Evolutionary conservation across 2,113 vertebrate genomes (phyloP).

Genomic region (Camelus dromedarius): DNA sequence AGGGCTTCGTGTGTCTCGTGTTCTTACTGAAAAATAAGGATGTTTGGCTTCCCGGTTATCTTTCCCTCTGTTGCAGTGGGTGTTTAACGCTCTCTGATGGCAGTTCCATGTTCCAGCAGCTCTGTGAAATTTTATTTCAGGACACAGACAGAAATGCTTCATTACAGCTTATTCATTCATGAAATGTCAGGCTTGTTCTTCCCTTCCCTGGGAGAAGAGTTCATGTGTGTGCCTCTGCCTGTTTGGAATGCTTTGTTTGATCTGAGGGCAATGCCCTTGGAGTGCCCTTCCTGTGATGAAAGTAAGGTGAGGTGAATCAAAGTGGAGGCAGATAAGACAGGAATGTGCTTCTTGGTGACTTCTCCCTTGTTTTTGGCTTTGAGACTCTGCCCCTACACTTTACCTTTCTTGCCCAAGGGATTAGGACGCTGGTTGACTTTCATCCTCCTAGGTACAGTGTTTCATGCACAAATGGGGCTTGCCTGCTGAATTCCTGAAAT

Average conservation of each 20-base stretch:
- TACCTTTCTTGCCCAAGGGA: conserved; percentile 67
- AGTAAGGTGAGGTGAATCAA: conserved; percentile 84
- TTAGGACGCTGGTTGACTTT: conserved; percentile 66
- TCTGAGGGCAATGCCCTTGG: conserved; percentile 81
- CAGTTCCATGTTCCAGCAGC: background rate
- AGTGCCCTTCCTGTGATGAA: conserved; percentile 87
- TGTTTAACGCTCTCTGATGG: background rate
- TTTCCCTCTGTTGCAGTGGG: background rate
- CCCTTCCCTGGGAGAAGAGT: conserved; percentile 71
- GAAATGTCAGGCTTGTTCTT: conserved; percentile 80
- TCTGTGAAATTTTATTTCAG: conserved; percentile 23
- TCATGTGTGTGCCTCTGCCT: conserved; percentile 86
- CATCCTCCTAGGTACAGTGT: conserved; percentile 41
- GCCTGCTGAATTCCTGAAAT: conserved; percentile 79
- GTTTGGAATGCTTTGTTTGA: conserved; percentile 84
- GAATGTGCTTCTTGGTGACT: conserved; percentile 82
- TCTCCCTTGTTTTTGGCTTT: conserved; percentile 78
- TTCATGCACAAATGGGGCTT: conserved; percentile 75
- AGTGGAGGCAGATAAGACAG: conserved; percentile 86
- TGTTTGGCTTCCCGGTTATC: background rate
- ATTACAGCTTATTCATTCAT: conserved; percentile 59
- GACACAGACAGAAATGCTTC: background rate
- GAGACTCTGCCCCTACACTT: background rate
- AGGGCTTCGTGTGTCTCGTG: background rate
- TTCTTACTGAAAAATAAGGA: background rate